Base-by-base conservation (phyloP, 1,140 invertebrate species). In the Macrobrachium rosenbergii region DNA sequence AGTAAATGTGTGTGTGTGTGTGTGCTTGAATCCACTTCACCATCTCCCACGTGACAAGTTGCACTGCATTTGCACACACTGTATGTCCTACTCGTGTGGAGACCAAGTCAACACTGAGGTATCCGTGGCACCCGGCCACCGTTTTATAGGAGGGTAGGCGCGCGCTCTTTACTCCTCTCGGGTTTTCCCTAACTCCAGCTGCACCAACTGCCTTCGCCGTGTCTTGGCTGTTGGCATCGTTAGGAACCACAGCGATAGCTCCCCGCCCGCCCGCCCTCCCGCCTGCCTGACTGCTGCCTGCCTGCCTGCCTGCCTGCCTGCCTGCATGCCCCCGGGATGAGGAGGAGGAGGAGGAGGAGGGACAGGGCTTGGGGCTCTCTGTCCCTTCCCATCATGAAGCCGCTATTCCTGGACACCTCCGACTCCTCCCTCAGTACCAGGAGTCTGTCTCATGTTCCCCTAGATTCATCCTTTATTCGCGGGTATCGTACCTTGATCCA, bases 91-190 rank as follows among this genome's bases (percentile, higher is more conserved):
- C 60, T 76, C 60, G 23, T 62, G 75, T 72, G 77, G 45, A 64
- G 83, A 79, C 77, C 37, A 78, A 45, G 60, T 21, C 75, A 28
- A 85, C 63, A 85, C 83, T 85, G 83, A 60, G 60, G 37, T 52
- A 52, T 58, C 37, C 62, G 43, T 79, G 83, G 83, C 83, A 85
- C 67, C 59, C 75, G 23, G 37, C 37, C 76, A 59, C 37, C 37
- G 79, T 63, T 85, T 85, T 85, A 85, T 85, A 85, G 83, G 76
- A 77, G 76, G 76, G 62, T 45, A 45, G 63, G 52, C 63, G 73
- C n/a, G 69, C 58, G 82, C 69, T n/a, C 75, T 83, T 83, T 75
- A 8, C 52, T 52, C 52, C 52, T 52, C 52, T 52, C 69, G 69
- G 69, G 69, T 72, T 72, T 72, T 72, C 69, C 69, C 69, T 72